Conservation (phyloP, 2,113 vertebrate genomes). For the Entomyzon cyanotis region DNA sequence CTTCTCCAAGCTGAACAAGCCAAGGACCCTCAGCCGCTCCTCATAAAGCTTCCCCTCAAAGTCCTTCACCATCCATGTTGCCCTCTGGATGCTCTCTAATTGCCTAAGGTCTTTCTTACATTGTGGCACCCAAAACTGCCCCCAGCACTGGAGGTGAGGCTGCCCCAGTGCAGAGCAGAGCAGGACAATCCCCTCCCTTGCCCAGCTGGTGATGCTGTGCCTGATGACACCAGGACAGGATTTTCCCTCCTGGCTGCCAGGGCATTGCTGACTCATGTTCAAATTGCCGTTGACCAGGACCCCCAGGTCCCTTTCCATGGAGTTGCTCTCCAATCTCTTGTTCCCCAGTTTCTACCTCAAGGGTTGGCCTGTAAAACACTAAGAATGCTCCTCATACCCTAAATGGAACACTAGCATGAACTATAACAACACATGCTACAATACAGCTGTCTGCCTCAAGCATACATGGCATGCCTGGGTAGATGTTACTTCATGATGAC, state of each 20-base stretch:
- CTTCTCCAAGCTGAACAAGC: neutral
- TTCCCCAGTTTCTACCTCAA: neutral
- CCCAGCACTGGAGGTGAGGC: neutral
- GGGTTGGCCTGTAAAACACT: neutral
- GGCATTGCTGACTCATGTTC: fast-evolving
- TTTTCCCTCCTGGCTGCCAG: neutral
- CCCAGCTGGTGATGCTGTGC: fast-evolving
- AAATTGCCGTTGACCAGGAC: fast-evolving
- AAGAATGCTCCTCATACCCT: neutral
- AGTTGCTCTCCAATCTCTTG: neutral
- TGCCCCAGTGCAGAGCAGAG: fast-evolving
- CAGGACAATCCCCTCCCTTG: neutral
- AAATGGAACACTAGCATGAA: neutral
- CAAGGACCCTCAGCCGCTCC: neutral
- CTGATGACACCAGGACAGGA: neutral
- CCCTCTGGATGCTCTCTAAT: neutral
- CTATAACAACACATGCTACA: neutral
- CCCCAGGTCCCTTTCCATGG: neutral
- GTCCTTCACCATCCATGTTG: neutral
- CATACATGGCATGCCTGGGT: neutral
- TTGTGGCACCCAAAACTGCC: fast-evolving
- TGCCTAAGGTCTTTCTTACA: fast-evolving
- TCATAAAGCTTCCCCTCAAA: neutral
- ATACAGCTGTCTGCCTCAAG: neutral
- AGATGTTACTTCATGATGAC: neutral